Evolutionary conservation across 2,113 vertebrate species (phyloP).

Genomic region (Axis porcinus): DNA sequence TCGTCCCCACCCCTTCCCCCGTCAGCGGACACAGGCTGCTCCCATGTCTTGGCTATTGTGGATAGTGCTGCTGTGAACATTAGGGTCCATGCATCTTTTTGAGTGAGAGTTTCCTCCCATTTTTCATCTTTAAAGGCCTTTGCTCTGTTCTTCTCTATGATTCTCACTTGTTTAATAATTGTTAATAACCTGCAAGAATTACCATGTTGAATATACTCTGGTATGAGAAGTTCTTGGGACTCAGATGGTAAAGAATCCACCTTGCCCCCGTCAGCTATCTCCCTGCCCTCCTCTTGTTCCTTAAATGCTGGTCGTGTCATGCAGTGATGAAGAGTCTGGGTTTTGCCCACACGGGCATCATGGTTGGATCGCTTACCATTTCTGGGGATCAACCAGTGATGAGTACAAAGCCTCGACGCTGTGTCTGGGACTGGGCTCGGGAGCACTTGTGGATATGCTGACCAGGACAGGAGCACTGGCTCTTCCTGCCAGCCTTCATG

Average conservation of each 20-base stretch:
- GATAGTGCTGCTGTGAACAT: neutral
- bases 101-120: neutral
- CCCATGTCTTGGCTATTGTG: neutral
- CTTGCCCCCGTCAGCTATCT: rapidly evolving
- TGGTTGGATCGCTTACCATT: rapidly evolving
- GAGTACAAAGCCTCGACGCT: rapidly evolving
- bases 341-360: neutral
- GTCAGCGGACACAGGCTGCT: neutral
- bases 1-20: rapidly evolving
- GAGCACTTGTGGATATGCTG: rapidly evolving
- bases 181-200: neutral
- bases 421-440: rapidly evolving
- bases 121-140: neutral
- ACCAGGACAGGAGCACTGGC: rapidly evolving
- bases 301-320: neutral
- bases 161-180: rapidly evolving
- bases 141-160: neutral
- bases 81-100: neutral
- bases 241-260: neutral
- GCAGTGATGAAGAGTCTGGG: too few species aligned
- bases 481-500: neutral
- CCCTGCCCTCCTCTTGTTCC: neutral
- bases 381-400: neutral
- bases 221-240: neutral
- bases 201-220: rapidly evolving